phyloP scores from a whole-genome alignment of 2,888 invertebrate species.

The Oscheius sp. region DNA sequence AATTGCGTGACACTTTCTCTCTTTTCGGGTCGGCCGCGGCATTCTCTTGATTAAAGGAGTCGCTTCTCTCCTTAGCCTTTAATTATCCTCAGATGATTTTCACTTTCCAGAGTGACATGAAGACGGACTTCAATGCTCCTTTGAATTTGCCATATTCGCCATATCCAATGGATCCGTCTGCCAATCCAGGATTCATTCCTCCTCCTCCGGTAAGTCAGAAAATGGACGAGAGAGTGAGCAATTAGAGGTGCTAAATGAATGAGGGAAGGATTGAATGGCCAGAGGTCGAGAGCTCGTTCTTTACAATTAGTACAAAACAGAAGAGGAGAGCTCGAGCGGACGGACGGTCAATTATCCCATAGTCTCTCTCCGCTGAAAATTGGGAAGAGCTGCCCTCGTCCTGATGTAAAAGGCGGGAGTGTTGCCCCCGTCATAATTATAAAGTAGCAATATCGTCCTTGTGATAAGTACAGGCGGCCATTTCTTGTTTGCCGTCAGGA shows the following conservation, averaged over 20 bases:
- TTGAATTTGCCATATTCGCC: conserved; percentile 1
- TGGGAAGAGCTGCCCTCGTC: background rate
- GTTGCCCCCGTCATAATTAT: no score
- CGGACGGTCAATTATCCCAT: conserved; percentile 20
- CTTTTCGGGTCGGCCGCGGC: no score
- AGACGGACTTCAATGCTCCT: background rate
- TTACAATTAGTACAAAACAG: conserved; percentile 19
- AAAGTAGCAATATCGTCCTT: background rate
- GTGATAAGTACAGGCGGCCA: background rate
- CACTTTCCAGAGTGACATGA: background rate
- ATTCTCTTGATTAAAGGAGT: conserved; percentile 18
- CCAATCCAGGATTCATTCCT: conserved; percentile 5
- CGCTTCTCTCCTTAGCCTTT: background rate
- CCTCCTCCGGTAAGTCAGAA: conserved; percentile 16
- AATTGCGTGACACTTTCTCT: conserved; percentile 5
- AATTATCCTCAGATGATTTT: background rate
- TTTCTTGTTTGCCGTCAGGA: conserved; percentile 2
- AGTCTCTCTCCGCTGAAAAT: background rate
- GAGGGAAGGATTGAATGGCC: conserved; percentile 15
- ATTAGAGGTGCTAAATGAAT: conserved; percentile 4
- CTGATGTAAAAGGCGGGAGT: no score
- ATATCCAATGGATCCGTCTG: background rate
- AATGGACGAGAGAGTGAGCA: background rate
- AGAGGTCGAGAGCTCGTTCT: conserved; percentile 25
- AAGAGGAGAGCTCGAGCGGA: conserved; percentile 12